These are phyloP conservation scores for Megaceryle torquata DNA, from an alignment of 2,113 vertebrate species.

Conservation along the genomic window DNA sequence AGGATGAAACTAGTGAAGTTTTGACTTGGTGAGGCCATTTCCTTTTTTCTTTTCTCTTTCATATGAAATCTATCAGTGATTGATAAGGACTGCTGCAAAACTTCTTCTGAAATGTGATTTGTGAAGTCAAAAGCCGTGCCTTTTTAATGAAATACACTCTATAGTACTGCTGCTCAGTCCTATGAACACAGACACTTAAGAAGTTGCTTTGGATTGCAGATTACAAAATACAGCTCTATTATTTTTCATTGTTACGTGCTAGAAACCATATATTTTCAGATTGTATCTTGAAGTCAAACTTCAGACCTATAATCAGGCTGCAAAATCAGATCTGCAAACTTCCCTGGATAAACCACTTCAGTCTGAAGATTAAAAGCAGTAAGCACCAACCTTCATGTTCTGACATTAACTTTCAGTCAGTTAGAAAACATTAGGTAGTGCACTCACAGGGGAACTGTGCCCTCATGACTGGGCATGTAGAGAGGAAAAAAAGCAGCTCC, in stretches of 20 bases:
- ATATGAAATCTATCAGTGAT: neutral
- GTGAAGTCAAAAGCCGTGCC: neutral
- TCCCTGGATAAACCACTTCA: neutral
- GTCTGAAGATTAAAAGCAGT: neutral
- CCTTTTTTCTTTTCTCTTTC: neutral
- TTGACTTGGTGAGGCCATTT: neutral
- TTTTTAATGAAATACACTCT: neutral
- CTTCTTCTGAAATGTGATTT: slow-evolving; percentile 13
- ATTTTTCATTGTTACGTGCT: neutral
- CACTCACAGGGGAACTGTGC: neutral
- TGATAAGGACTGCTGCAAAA: slow-evolving; percentile 14
- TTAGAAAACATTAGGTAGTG: neutral
- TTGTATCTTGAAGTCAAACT: neutral
- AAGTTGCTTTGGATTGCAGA: neutral
- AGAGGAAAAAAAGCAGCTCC: neutral
- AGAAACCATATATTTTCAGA: neutral
- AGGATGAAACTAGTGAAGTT: slow-evolving; percentile 11
- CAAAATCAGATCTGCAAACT: neutral
- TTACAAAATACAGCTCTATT: neutral
- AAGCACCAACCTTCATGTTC: neutral
- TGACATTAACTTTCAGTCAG: neutral
- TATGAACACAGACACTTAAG: neutral
- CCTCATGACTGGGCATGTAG: neutral
- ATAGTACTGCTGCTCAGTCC: neutral
- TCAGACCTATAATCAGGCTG: neutral